A percentile compares a stretch with the other conserved stretches of the same genome.
Evolutionary conservation across 2,113 vertebrate genomes (phyloP).

Genomic region (Larimichthys crocea): DNA sequence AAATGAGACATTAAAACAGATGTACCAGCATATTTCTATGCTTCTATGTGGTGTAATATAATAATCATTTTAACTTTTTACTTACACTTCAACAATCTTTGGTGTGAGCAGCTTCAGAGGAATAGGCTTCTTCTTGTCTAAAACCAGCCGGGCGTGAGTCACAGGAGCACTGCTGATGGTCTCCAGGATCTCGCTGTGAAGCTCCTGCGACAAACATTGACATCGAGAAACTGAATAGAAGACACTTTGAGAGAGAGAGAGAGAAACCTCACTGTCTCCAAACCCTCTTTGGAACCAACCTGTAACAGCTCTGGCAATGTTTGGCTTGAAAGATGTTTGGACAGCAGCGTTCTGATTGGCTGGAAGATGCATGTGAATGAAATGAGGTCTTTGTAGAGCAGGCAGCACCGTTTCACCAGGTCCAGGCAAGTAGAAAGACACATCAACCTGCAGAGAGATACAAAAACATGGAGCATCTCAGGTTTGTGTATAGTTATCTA

Average conservation of each 20-base stretch:
- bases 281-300: constrained; percentile 75
- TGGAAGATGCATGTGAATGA: constrained; percentile 84
- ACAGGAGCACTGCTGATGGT: constrained; percentile 72
- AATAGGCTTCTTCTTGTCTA: constrained; percentile 92
- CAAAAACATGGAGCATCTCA: not conserved
- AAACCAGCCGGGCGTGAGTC: constrained; percentile 80
- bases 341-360: constrained; percentile 87
- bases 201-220: constrained; percentile 80
- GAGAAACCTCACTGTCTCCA: not conserved
- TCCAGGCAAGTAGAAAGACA: constrained; percentile 88
- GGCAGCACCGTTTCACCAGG: constrained; percentile 85
- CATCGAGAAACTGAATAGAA: not conserved
- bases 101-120: constrained; percentile 93
- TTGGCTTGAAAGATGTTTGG: constrained; percentile 74
- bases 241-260: not conserved
- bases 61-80: not conserved
- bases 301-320: constrained; percentile 83
- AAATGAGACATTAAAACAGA: not conserved
- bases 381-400: constrained; percentile 84
- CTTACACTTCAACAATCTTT: constrained; percentile 96
- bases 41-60: not conserved
- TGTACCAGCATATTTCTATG: not conserved
- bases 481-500: too few relatives aligned
- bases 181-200: constrained; percentile 80
- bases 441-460: constrained; percentile 83